Base-by-base conservation (phyloP, 2,113 vertebrate species). In the Rissa tridactyla region DNA sequence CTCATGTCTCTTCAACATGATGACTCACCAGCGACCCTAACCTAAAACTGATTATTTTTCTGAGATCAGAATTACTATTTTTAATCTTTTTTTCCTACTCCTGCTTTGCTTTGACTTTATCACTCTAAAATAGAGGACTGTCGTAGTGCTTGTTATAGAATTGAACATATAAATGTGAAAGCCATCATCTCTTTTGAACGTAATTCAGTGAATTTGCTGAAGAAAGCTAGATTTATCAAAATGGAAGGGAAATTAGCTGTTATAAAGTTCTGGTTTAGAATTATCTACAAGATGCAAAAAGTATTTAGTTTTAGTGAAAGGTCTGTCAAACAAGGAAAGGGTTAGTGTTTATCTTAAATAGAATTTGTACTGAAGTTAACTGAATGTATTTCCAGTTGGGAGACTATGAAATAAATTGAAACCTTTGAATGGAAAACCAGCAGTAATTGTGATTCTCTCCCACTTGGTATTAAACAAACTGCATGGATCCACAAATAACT, bases 401-500 rank as follows among this genome's bases (percentile, higher is more conserved):
- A 95, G 42, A 42, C 86, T 82, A 47, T 68, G 72, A 91, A 95
- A 90, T 87, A 91, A 92, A 92, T 87, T 64, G 64, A 92, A 92
- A 52, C 10, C 36, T 90, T 92, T 92, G 68, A 77, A 96, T 94
- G 82, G 90, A 84, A 88, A 96, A 82, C 76, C 72, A 88, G 40
- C 54, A 87, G 49, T 96, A 92, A 94, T 90, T 95, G 70, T 94
- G 78, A 97, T 96, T 96, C 94, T 95, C 29, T 86, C 64, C 44
- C 65, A 80, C 36, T 94, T 97, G 71, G 22, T 94, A 72, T 97
- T 97, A 97, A 97, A 65, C 81, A 96, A 95, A 95, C 88, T 88
- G 55, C 84, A 65, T 95, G 75, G 77, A 95, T 96, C 92, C 86
- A 96, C 77, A 97, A 97, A 95, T 95, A 97, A 96, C 89, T 93